These are phyloP conservation scores for Poeciliopsis infans DNA, from an alignment of 2,797 vertebrate species.

Conservation along the genomic window DNA sequence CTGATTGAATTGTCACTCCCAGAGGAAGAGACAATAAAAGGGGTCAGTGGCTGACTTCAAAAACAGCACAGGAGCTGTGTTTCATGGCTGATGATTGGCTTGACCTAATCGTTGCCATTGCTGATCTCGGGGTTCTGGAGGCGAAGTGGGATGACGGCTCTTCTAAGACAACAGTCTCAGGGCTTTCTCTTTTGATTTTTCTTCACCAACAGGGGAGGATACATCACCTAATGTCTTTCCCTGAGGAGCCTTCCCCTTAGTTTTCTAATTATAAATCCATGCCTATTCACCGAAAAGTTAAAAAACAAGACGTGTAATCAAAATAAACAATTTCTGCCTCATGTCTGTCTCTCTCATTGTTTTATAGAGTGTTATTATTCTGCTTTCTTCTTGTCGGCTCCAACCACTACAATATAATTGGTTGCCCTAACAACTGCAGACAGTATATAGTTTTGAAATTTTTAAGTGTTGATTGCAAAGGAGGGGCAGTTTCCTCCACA, in stretches of 20 bases:
- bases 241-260: conserved; percentile 10
- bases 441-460: not conserved
- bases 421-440: not conserved
- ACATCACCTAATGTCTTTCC: conserved; percentile 28
- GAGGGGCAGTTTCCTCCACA: not conserved
- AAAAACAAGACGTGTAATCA: conserved; percentile 19
- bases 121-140: conserved; percentile 50
- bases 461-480: not conserved
- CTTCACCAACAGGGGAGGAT: conserved; percentile 37
- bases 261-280: conserved; percentile 30
- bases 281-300: conserved; percentile 23
- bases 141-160: conserved; percentile 37
- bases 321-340: not conserved
- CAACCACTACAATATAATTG: not conserved
- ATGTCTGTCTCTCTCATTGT: conserved; percentile 7
- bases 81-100: conserved; percentile 44
- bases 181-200: conserved; percentile 52
- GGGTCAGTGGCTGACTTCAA: conserved; percentile 70
- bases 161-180: conserved; percentile 59
- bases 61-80: conserved; percentile 49
- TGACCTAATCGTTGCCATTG: conserved; percentile 57
- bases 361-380: conserved; percentile 6
- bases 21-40: conserved; percentile 66
- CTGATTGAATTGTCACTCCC: conserved; percentile 74
- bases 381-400: not conserved